phyloP scores from a whole-genome alignment of 64 coral and sea anemone genomes.

The Catalaphyllia jardinei region DNA sequence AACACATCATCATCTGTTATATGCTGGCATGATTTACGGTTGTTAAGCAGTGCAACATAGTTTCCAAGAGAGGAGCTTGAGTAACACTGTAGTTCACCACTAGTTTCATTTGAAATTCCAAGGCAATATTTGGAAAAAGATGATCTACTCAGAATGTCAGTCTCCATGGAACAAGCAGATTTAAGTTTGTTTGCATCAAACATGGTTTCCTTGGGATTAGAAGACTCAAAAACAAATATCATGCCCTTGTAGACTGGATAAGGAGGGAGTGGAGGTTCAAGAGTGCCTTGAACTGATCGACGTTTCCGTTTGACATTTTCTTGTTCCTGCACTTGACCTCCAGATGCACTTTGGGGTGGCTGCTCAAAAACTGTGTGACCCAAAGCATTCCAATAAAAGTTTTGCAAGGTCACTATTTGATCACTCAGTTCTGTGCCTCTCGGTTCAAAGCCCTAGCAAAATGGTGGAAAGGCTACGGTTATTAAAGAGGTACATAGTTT shows the following conservation, averaged over 20 bases:
- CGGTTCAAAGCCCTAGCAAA: constrained; percentile 90
- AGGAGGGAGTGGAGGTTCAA: not conserved
- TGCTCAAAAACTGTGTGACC: not conserved
- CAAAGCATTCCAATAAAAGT: not conserved
- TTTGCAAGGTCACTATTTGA: constrained; percentile 27
- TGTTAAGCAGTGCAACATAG: constrained; percentile 60
- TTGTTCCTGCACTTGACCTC: not conserved
- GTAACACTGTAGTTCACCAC: constrained; percentile 10
- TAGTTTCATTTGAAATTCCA: not conserved
- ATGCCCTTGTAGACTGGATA: not conserved
- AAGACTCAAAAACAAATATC: constrained; percentile 67
- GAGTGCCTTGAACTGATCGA: not conserved
- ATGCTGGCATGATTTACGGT: constrained; percentile 49
- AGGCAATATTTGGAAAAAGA: not conserved
- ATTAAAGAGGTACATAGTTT: not conserved
- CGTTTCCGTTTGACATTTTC: constrained; percentile 7
- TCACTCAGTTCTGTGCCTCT: constrained; percentile 87
- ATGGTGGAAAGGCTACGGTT: no score
- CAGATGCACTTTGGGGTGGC: not conserved
- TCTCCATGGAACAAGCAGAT: constrained; percentile 64
- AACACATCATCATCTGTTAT: constrained; percentile 71
- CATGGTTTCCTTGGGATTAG: constrained; percentile 17
- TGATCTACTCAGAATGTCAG: constrained; percentile 45
- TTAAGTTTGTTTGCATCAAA: constrained; percentile 67
- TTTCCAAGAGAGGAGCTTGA: constrained; percentile 62